phyloP scores from a whole-genome alignment of 1,140 invertebrate species.

The Apis mellifera region Amel_HAv3.1 CM009936.2:4321001-4321500 shows the following conservation, averaged over 20 bases:
- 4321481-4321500: constrained; percentile 27
- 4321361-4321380: background rate
- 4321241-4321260: background rate
- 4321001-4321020: background rate
- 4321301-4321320: background rate
- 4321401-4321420: constrained; percentile 32
- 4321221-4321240: background rate
- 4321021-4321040: no score
- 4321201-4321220: background rate
- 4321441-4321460: constrained; percentile 40
- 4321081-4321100: background rate
- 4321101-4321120: background rate
- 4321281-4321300: background rate
- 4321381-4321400: background rate
- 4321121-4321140: background rate
- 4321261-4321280: background rate
- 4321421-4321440: constrained; percentile 30
- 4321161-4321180: background rate
- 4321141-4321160: background rate
- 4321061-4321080: background rate
- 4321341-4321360: background rate
- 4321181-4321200: background rate
- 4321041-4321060: background rate
- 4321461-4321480: constrained; percentile 44
- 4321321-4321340: background rate